Percentiles rank a stretch among this genome's conserved stretches.
phyloP scores from a whole-genome alignment of 2,797 vertebrate genomes.

The Podargus strigoides region DNA sequence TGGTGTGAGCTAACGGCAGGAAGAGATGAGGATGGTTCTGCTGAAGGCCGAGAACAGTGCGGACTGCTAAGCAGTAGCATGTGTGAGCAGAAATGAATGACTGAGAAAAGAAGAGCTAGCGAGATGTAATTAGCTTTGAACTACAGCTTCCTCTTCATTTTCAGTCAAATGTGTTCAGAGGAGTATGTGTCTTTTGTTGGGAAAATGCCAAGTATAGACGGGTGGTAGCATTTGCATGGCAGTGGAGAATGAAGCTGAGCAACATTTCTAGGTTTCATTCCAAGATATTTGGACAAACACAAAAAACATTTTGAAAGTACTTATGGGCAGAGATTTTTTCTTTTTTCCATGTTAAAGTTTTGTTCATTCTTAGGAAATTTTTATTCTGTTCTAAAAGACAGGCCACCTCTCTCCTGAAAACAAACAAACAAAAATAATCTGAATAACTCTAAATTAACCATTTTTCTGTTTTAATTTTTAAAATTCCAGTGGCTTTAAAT shows the following conservation, averaged over 20 bases:
- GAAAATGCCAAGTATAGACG: conserved; percentile 47
- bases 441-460: background rate
- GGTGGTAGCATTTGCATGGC: conserved; percentile 48
- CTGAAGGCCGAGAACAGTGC: conserved; percentile 49
- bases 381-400: background rate
- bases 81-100: conserved; percentile 59
- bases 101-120: conserved; percentile 56
- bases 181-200: conserved; percentile 52
- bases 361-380: background rate
- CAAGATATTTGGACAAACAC: conserved; percentile 60
- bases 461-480: background rate
- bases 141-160: conserved; percentile 52
- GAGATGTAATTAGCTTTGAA: conserved; percentile 59
- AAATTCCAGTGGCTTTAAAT: background rate
- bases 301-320: conserved; percentile 47
- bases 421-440: background rate
- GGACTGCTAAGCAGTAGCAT: conserved; percentile 55
- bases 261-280: conserved; percentile 51
- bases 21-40: conserved; percentile 50
- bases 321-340: background rate
- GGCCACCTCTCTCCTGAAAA: background rate
- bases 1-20: conserved; percentile 26
- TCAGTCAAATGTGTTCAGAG: conserved; percentile 58
- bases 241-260: conserved; percentile 47
- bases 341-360: background rate